A percentile compares a stretch with the other conserved stretches of the same genome.
phyloP scores from a whole-genome alignment of 2,113 vertebrate species.

The Taxidea taxus region DNA sequence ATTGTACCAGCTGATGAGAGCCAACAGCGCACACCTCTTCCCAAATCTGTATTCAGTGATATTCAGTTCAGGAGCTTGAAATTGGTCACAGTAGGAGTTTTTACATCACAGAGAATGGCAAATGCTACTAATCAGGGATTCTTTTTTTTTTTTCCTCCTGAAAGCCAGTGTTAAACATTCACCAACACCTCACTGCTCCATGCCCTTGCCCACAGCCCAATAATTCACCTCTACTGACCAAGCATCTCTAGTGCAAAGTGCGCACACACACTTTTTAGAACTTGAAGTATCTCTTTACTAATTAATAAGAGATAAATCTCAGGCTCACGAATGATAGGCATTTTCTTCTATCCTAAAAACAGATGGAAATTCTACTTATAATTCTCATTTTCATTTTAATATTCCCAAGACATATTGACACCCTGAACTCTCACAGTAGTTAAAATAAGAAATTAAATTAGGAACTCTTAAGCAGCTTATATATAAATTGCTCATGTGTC shows the following conservation, averaged over 20 bases:
- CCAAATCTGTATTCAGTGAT: not conserved
- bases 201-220: not conserved
- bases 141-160: not conserved
- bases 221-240: not conserved
- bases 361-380: conserved; percentile 55
- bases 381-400: conserved; percentile 59
- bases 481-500: conserved; percentile 42
- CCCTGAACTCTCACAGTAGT: conserved; percentile 58
- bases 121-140: not conserved
- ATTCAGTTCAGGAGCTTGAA: not conserved
- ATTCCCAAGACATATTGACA: conserved; percentile 61
- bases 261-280: not conserved
- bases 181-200: not conserved
- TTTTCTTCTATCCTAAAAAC: conserved; percentile 58
- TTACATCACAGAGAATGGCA: not conserved
- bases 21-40: not conserved
- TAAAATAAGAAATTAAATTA: conserved; percentile 66
- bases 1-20: not conserved
- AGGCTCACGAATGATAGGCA: conserved; percentile 30
- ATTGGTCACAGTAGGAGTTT: not conserved
- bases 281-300: conserved; percentile 18
- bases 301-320: conserved; percentile 56
- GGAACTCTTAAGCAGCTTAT: conserved; percentile 37
- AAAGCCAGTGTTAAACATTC: not conserved
- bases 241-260: not conserved